phyloP scores from a whole-genome alignment of 30 jellyfish, hydroid and myxozoan genomes.

The Calvadosia cruxmelitensis region DNA sequence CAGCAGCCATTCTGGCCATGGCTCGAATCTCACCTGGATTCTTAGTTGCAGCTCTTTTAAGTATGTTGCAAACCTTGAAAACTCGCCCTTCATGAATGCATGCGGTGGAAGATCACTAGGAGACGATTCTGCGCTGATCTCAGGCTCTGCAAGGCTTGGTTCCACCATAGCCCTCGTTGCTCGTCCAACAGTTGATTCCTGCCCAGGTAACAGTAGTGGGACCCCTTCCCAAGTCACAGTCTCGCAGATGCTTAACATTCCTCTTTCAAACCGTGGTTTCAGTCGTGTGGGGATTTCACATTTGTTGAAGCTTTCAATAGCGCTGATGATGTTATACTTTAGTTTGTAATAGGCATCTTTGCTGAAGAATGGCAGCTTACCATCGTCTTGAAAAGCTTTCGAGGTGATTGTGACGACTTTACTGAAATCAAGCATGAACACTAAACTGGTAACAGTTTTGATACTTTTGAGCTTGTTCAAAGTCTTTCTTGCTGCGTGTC shows the following conservation, averaged over 20 bases:
- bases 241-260: not conserved
- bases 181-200: not conserved
- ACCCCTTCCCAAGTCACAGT: not conserved
- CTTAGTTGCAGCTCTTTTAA: no score
- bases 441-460: not conserved
- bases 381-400: not conserved
- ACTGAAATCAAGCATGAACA: not conserved
- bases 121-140: no score
- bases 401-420: not conserved
- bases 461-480: not conserved
- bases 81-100: no score
- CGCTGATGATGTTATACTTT: not conserved
- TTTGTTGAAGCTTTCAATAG: not conserved
- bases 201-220: not conserved
- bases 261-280: no score
- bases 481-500: not conserved
- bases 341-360: not conserved
- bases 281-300: not conserved
- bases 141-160: no score
- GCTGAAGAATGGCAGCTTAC: not conserved
- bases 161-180: no score
- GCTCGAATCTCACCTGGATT: no score
- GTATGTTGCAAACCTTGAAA: no score
- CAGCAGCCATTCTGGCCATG: no score
- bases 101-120: no score